Base-by-base conservation (phyloP, 2,888 invertebrate species). In the Polydrusus cervinus region DNA sequence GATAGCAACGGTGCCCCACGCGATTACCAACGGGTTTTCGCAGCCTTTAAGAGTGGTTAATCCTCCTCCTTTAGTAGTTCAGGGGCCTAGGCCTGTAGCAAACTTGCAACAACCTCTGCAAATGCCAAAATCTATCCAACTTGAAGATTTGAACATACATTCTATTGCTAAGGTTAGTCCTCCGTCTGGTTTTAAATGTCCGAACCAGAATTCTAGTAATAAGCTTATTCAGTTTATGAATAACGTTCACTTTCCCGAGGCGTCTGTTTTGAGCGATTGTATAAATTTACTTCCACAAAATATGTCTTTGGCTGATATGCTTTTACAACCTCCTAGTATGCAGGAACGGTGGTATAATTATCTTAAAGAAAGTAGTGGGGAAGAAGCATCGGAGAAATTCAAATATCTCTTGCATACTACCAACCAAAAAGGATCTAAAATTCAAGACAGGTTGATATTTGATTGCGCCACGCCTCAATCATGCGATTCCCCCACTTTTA, bases 381-480 rank as follows among this genome's bases (percentile, higher is more conserved):
- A 88, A 47, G 90, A 90, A 66, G 89, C 89, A 1, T 91, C 91
- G 0, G 89, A 89, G 77, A 90, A 90, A 82, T 91, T 90, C 79
- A 88, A 86, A 78, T 85, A 86, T 73, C 82, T 86, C 3, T 82
- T 86, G 49, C 82, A 83, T 51, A 83, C 84, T 7, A 82, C 81
- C 65, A 83, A 80, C 81, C 84, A 83, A 70, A 83, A 83, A 70
- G 83, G 81, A 8, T 78, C 80, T 0, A 80, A 83, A 43, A 74
- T 81, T 6, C 71, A 80, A 60, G 82, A 83, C 30, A 79, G 79
- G 30, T 79, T 81, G 51, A 78, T 83, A 7, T 82, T 84, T 53
- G 82, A 80, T 49, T 78, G 79, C 30, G 78, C 80, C 10, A 82
- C 81, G 10, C 82, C 82, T 7, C 81, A 81, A 45, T 81, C 82